Percentiles rank a stretch among this genome's conserved stretches.
These are phyloP conservation scores for Natrix natrix DNA, from an alignment of 2,797 vertebrate genomes.

Conservation along the genomic window DNA sequence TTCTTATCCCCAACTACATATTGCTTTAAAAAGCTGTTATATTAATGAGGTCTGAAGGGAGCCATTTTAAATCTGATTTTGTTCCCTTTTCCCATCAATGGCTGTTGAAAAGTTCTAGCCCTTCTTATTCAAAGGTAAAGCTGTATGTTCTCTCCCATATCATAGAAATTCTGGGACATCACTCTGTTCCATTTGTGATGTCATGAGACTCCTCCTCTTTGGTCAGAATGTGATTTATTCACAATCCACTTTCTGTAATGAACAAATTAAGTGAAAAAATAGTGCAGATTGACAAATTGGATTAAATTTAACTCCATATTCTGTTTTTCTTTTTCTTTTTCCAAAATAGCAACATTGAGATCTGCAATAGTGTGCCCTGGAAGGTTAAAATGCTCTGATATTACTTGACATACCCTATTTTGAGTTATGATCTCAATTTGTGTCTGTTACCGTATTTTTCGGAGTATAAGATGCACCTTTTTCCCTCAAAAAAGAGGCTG, in stretches of 20 bases:
- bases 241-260: not conserved
- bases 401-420: not conserved
- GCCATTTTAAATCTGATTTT: constrained; percentile 9
- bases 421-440: not conserved
- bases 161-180: constrained; percentile 30
- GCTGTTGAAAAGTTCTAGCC: constrained; percentile 1
- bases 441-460: not conserved
- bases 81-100: too few species aligned
- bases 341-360: not conserved
- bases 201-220: constrained; percentile 22
- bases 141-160: not conserved
- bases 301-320: not conserved
- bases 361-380: not conserved
- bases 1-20: not conserved
- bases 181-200: constrained; percentile 15
- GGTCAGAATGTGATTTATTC: not conserved
- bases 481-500: too few species aligned
- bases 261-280: not conserved
- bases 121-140: constrained; percentile 10
- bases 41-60: not conserved
- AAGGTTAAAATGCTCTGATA: not conserved
- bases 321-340: not conserved
- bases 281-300: not conserved
- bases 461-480: too few species aligned
- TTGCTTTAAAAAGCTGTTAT: not conserved